phyloP scores from a whole-genome alignment of 2,797 vertebrate genomes.

The Chelon labrosus region DNA sequence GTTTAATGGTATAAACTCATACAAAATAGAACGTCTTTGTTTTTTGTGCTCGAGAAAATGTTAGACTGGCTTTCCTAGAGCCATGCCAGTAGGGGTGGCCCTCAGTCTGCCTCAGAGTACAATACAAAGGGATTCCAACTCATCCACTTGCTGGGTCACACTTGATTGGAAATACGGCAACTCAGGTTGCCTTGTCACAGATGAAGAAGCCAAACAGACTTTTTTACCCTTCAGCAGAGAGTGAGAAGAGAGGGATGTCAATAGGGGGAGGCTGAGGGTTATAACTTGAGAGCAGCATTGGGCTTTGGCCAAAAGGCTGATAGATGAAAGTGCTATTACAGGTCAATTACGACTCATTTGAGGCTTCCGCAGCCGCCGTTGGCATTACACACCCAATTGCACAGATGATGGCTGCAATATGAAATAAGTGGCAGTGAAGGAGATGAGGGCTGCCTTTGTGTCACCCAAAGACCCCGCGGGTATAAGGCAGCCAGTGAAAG shows the following conservation, averaged over 20 bases:
- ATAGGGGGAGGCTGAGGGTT: neutral
- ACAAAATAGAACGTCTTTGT: too few species aligned
- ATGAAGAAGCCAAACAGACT: too few species aligned
- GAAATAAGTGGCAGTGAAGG: constrained; percentile 71
- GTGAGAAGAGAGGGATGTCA: constrained; percentile 4
- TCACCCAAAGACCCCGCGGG: constrained; percentile 13
- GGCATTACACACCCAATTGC: constrained; percentile 80
- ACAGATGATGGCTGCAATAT: constrained; percentile 75
- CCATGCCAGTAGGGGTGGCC: too few species aligned
- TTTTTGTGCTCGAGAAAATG: too few species aligned
- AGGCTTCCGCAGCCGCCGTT: constrained; percentile 60
- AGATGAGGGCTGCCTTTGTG: constrained; percentile 37
- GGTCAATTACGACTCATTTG: constrained; percentile 78
- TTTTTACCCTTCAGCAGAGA: too few species aligned
- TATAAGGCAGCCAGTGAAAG: constrained; percentile 3
- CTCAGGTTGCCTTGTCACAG: too few species aligned
- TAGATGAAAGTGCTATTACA: constrained; percentile 69
- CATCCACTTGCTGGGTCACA: too few species aligned
- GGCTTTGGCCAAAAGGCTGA: constrained; percentile 53
- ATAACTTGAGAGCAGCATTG: constrained; percentile 8
- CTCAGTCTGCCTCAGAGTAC: too few species aligned
- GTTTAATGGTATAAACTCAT: too few species aligned
- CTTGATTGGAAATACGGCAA: too few species aligned
- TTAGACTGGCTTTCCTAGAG: too few species aligned
- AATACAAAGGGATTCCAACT: too few species aligned